Base-by-base conservation (phyloP, 2,888 invertebrate species). In the Blera fallax region DNA sequence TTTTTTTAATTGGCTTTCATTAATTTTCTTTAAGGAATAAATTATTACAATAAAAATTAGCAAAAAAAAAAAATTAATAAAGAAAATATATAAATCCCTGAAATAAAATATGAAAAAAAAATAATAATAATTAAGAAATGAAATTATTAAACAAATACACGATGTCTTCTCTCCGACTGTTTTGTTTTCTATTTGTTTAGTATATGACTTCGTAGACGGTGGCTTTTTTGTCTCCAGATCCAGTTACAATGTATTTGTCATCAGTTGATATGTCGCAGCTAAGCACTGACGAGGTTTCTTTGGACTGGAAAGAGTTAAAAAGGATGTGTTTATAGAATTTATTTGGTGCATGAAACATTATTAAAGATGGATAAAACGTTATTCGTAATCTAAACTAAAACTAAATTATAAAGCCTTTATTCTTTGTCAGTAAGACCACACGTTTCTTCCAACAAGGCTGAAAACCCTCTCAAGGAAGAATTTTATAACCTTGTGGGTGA, bases 261-360 rank as follows among this genome's bases (percentile, higher is more conserved):
- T 99, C 99, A 84, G 96, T 95, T 87, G 98, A 98, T 93, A 99
- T 98, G 94, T 99, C 99, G 94, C 99, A 99, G 93, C 98, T 98
- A 90, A 99, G 94, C 91, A 99, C 98, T 91, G 98, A 98, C 89
- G 98, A 98, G 73, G 98, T 97, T 94, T 99, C 99, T 93, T 98
- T 98, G 62, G 96, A 96, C 97, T 97, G 94, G n/a, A 89, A 88
- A 16, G 5, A 78, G 79, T 16, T 50, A 65, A 74, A 78, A 56
- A 11, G 14, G 2, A 37, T 65, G 32, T n/a, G 3, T 8, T 56
- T 56, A 48, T n/a, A 27, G 10, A 2, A 7, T 16, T 54, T 27
- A 3, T 0, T 21, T 4, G 24, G 11, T 24, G 24, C 27, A 50
- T 5, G n/a, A 24, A 21, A n/a, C 4, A 18, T 29, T 29, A 7